Percentiles rank a stretch among this genome's conserved stretches.
phyloP scores from a whole-genome alignment of 1,140 invertebrate genomes.

The Penaeus chinensis region DNA sequence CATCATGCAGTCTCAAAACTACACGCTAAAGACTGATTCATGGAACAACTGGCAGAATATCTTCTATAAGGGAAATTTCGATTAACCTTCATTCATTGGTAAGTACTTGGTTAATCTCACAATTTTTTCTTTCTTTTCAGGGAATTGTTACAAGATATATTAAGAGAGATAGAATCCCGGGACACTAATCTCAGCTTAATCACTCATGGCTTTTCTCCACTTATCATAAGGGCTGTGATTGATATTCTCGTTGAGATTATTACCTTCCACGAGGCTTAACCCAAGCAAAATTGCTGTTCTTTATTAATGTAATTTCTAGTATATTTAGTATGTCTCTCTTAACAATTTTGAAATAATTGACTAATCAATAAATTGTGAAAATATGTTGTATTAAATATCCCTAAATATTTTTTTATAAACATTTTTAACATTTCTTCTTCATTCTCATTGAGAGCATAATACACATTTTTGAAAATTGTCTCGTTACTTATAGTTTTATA shows the following conservation, averaged over 20 bases:
- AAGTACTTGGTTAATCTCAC: background rate
- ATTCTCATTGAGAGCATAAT: no score
- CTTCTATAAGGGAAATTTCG: no score
- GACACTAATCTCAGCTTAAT: slow-evolving; percentile 46
- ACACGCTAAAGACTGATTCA: no score
- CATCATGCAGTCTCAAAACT: no score
- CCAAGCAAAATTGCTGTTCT: background rate
- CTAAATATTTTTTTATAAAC: no score
- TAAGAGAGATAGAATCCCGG: slow-evolving; percentile 44
- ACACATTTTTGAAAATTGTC: no score
- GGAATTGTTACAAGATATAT: slow-evolving; percentile 38
- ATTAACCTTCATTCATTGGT: no score
- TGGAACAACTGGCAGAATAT: no score
- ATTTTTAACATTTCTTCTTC: no score
- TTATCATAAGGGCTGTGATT: slow-evolving; percentile 52
- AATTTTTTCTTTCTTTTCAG: slow-evolving; percentile 26
- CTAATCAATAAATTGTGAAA: background rate
- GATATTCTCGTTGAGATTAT: slow-evolving; percentile 52
- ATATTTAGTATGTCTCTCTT: background rate
- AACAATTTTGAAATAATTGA: background rate
- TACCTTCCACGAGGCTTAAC: slow-evolving; percentile 5
- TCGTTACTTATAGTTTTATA: no score
- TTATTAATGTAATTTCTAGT: background rate
- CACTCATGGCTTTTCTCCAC: slow-evolving; percentile 54
- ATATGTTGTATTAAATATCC: background rate